Evolutionary conservation across 2,797 vertebrate genomes (phyloP).

Genomic region (Mus spretus): DNA sequence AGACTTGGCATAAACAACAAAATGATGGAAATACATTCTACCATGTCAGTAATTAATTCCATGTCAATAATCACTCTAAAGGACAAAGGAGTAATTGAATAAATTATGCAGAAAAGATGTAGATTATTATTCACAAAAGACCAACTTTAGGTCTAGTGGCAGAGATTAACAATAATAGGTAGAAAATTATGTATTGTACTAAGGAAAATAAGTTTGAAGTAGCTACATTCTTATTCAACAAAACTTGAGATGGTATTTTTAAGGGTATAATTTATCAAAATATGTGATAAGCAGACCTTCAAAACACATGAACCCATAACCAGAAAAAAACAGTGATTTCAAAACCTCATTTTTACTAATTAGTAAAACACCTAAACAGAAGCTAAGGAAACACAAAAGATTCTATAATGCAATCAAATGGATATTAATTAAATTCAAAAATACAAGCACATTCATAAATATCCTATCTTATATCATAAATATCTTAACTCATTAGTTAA

Average conservation of each 20-base stretch:
- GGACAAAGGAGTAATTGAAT: background rate
- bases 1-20: background rate
- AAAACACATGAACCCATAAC: background rate
- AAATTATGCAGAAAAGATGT: background rate
- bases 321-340: background rate
- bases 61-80: background rate
- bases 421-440: background rate
- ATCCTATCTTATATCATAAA: background rate
- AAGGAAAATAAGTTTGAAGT: background rate
- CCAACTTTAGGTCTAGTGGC: background rate
- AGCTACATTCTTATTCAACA: background rate
- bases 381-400: conserved; percentile 21
- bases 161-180: background rate
- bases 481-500: background rate
- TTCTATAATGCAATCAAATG: background rate
- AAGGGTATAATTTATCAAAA: background rate
- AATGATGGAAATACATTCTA: background rate
- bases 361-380: background rate
- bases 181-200: background rate
- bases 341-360: background rate
- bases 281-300: background rate
- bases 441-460: background rate
- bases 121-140: background rate
- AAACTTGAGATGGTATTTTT: background rate
- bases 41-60: background rate